Evolutionary conservation across 2,797 vertebrate genomes (phyloP).

Genomic region (Pipistrellus kuhlii): DNA sequence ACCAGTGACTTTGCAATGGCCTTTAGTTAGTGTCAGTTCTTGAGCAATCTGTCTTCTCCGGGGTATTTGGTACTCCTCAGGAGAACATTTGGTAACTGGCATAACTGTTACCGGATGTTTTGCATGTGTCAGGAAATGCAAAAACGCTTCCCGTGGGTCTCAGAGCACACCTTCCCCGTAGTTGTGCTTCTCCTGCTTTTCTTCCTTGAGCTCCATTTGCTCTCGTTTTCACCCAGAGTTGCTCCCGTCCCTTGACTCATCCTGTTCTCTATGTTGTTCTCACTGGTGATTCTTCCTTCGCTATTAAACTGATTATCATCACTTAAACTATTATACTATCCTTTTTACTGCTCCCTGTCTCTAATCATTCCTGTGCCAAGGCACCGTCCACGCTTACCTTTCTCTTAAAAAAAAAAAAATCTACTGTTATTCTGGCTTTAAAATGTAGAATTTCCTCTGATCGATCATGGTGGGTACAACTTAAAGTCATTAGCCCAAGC

Average conservation of each 20-base stretch:
- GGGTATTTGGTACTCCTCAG: conserved; percentile 52
- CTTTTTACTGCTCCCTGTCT: neutral
- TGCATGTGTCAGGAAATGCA: neutral
- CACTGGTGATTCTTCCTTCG: neutral
- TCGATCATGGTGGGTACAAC: neutral
- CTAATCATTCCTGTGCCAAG: neutral
- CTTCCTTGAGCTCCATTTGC: neutral
- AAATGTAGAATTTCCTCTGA: neutral
- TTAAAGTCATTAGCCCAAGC: neutral
- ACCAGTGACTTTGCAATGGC: neutral
- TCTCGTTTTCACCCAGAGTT: neutral
- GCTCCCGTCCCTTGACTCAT: neutral
- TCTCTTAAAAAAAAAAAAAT: neutral
- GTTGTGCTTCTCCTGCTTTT: neutral
- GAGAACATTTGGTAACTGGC: conserved; percentile 4
- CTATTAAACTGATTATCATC: neutral
- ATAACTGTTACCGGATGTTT: conserved; percentile 31
- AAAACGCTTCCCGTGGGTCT: neutral
- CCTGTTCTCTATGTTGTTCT: neutral
- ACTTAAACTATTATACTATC: neutral
- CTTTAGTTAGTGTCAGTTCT: conserved; percentile 44
- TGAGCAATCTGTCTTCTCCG: conserved; percentile 42
- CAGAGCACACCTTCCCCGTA: neutral
- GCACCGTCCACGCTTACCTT: neutral
- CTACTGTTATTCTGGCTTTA: neutral